Evolutionary conservation across 2,113 vertebrate genomes (phyloP), one percentile per base, ranked within the genome.

Genomic region (Odocoileus virginianus): DNA sequence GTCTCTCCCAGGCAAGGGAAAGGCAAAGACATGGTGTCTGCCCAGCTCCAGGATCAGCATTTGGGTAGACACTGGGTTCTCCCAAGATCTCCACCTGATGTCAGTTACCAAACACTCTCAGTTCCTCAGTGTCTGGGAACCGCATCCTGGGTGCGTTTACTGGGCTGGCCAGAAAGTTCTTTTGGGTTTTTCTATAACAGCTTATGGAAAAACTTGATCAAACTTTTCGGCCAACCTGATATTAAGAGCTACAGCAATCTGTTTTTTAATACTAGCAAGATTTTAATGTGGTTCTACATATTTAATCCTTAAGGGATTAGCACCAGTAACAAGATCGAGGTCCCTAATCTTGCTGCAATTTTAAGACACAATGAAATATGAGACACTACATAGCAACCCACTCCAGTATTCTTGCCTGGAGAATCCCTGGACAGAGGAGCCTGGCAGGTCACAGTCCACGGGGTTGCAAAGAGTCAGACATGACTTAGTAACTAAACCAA

Each of bases 281-380:
- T 81, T 92, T 89, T 94, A 90, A 93, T 79, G 89, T 86, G 81
- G 95, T 52, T 67, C 98, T 89, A n/a, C 4, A 58, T 55, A 71
- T 85, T 91, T 98, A 95, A 97, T 95, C 93, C 96, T 58, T 50
- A 40, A 7, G 36, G 79, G 87, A 98, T 96, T 97, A 97, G 86
- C 95, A 90, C 87, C 17, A 30, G 30, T 87, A 81, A 94, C 64
- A 94, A 88, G 97, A 95, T 90, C 83, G 40, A 76, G 40, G 23
- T 76, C 21, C 27, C 71, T 76, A 87, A 89, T 88, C 95, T 96
- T 16, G 30, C 33, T 14, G 81, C 5, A 54, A 54, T 93, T 89
- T 87, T 82, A 89, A 95, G 95, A 83, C 21, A 43, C 50, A 61
- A 89, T 47, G 87, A 97, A 92, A 97, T 33, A 13, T 1, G 61